Conservation (phyloP, 1,140 invertebrate species). For the Melanaphis sacchari region DNA sequence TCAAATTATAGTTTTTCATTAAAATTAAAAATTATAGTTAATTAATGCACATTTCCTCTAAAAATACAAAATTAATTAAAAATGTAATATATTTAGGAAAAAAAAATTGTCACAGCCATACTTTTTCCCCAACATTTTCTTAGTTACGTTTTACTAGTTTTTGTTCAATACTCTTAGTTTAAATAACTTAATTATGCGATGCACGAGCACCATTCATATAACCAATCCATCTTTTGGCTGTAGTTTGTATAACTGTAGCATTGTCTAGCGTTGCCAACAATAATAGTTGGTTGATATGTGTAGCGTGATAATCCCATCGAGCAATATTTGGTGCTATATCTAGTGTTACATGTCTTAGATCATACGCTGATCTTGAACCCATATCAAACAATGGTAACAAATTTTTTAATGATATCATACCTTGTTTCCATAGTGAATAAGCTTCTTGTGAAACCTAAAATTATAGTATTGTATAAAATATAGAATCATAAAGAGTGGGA, state of each 20-base stretch:
- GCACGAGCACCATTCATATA: constrained; percentile 96
- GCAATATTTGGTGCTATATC: constrained; percentile 90
- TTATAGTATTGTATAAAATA: background rate
- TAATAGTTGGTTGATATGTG: constrained; percentile 95
- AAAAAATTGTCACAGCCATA: constrained; percentile 41
- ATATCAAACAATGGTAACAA: constrained; percentile 94
- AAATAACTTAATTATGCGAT: constrained; percentile 79
- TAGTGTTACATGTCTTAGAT: constrained; percentile 90
- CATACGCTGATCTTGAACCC: constrained; percentile 95
- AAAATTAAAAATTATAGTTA: background rate
- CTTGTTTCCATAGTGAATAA: constrained; percentile 80
- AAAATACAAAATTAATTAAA: background rate
- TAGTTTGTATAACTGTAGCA: constrained; percentile 81
- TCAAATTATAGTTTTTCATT: background rate
- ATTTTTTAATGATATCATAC: constrained; percentile 86
- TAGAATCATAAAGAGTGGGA: background rate
- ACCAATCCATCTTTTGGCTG: constrained; percentile 91
- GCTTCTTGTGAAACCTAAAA: constrained; percentile 68
- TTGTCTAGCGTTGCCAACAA: constrained; percentile 87
- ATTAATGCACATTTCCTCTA: background rate
- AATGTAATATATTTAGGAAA: background rate
- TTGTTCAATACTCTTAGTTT: background rate
- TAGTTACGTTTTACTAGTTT: background rate
- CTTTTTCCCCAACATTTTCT: background rate
- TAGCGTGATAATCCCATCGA: constrained; percentile 97